Evolutionary conservation across 2,797 vertebrate species (phyloP).

Genomic region (Aldrovandia affinis): DNA sequence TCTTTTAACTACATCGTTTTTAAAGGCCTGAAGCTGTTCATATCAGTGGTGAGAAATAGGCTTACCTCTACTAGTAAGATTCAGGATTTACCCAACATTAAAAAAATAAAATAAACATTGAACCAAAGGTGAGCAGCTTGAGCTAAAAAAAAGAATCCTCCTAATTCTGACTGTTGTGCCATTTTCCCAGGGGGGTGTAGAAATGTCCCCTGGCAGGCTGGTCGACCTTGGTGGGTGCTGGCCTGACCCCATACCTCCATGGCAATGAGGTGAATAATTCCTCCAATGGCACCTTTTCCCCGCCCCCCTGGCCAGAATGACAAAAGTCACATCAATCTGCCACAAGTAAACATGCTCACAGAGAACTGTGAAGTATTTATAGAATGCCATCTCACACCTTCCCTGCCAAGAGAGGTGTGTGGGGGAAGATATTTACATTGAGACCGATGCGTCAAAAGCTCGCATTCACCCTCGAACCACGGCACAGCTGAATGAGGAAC

Average conservation of each 20-base stretch:
- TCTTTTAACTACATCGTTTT: neutral
- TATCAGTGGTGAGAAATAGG: neutral
- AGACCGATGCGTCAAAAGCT: conserved; percentile 45
- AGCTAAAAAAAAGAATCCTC: neutral
- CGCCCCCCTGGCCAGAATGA: conserved; percentile 44
- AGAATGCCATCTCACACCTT: conserved; percentile 62
- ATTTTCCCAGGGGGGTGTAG: neutral
- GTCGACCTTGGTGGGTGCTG: conserved; percentile 48
- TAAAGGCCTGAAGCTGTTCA: neutral
- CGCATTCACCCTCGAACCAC: neutral
- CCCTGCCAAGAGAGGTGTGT: conserved; percentile 40
- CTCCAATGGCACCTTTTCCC: conserved; percentile 18
- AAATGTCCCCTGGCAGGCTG: neutral
- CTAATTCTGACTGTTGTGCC: neutral
- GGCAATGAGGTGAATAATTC: conserved; percentile 47
- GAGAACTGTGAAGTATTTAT: conserved; percentile 63
- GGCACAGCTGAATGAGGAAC: neutral
- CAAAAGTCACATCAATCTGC: conserved; percentile 65
- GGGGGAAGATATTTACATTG: conserved; percentile 60
- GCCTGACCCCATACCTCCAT: conserved; percentile 45
- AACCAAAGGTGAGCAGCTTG: neutral
- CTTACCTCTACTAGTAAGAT: too few relatives aligned
- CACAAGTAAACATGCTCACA: conserved; percentile 62
- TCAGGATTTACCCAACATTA: neutral
- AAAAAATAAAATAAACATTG: neutral